Base-by-base conservation (phyloP, 2,888 invertebrate species). In the Hirtodrosophila confusa region DNA sequence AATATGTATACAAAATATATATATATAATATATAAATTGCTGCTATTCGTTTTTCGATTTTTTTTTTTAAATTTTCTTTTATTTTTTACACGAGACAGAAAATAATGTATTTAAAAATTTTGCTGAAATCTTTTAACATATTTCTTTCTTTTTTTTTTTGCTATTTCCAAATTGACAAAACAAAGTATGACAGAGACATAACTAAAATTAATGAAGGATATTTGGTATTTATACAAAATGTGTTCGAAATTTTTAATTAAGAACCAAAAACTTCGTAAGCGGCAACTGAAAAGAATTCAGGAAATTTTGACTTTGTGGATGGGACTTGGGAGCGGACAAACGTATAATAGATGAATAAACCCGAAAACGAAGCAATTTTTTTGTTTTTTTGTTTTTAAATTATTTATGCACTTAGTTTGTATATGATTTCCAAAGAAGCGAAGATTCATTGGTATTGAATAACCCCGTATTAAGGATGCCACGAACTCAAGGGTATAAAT, bases 1-100 rank as follows among this genome's bases (percentile, higher is more conserved):
- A 84, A 89, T 78, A 80, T 79, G 66, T 86, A 73, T 78, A 88
- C 71, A 83, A 72, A 78, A 80, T 71, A 80, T 86, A 82, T 80
- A 80, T 88, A 69, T 74, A 69, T 75, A 67, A 56, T 73, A 69
- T 75, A 80, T 78, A 72, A 69, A 72, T 78, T 78, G 79, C 72
- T 86, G 84, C 79, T 73, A 75, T 75, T 56, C 27, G 36, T 49
- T 54, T 65, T 43, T 36, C 10, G 44, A 57, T 48, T 29, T 39
- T 65, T 31, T 40, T 50, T 31, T 40, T 69, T 35, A 11, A 48
- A 43, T 48, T 66, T 69, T 55, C 24, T 47, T 71, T 65, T 55
- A 39, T 49, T 53, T 45, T 64, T 62, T 65, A 71, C 76, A 48
- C 33, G 49, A 65, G 62, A 54, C 40, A 47, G 50, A 68, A 53